Evolutionary conservation across 2,888 invertebrate genomes (phyloP).

Genomic region (Machimus atricapillus): DNA sequence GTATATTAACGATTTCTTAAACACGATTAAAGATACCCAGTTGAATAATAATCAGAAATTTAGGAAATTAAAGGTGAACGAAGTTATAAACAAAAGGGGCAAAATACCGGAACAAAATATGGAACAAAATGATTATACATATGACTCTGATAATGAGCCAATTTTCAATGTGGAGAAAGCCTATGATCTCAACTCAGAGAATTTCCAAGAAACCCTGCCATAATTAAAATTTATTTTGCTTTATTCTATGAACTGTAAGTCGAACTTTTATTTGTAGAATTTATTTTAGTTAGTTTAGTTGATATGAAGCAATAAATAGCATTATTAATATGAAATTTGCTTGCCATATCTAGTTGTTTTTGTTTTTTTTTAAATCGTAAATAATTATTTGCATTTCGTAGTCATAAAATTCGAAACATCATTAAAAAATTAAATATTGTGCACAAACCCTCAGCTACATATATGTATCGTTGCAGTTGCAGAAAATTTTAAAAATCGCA

Average conservation of each 20-base stretch:
- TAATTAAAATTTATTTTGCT: neutral
- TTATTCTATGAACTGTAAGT: neutral
- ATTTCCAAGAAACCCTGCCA: conserved; percentile 10
- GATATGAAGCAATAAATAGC: neutral
- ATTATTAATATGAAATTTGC: neutral
- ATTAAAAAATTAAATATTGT: neutral
- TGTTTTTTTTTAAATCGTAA: neutral
- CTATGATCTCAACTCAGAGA: neutral
- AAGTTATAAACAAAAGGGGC: neutral
- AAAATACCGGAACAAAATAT: neutral
- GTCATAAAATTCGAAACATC: no score
- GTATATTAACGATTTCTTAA: conserved; percentile 43
- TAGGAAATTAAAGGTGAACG: neutral
- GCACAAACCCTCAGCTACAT: no score
- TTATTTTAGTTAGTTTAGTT: neutral
- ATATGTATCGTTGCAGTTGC: no score
- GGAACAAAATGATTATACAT: neutral
- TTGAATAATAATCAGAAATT: neutral
- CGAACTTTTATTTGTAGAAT: neutral
- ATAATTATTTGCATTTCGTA: no score
- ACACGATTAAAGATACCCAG: conserved; percentile 18
- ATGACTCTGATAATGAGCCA: neutral
- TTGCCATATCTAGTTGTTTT: neutral
- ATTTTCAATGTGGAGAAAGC: conserved; percentile 13
- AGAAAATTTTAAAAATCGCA: neutral